These are phyloP conservation scores for Myotis daubentonii DNA, from an alignment of 2,797 vertebrate species.

Conservation along the genomic window DNA sequence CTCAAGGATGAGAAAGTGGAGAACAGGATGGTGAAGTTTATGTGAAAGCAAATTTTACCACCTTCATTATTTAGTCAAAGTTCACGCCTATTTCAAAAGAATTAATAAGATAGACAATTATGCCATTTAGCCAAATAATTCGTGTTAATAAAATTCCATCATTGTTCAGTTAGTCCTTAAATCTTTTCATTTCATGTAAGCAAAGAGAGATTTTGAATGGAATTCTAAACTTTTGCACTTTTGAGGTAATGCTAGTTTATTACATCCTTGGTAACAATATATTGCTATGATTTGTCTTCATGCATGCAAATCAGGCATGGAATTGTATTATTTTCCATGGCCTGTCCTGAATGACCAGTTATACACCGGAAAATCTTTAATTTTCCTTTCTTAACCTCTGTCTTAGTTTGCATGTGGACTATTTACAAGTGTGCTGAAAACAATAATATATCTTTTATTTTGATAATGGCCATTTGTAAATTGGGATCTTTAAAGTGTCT, in stretches of 20 bases:
- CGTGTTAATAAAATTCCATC: slow-evolving; percentile 37
- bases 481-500: slow-evolving; percentile 18
- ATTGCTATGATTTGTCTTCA: slow-evolving; percentile 33
- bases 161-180: slow-evolving; percentile 46
- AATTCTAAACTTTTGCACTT: slow-evolving; percentile 46
- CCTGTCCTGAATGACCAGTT: background rate
- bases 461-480: slow-evolving; percentile 16
- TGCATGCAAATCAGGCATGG: background rate
- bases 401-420: background rate
- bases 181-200: slow-evolving; percentile 37
- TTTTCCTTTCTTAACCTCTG: slow-evolving; percentile 19
- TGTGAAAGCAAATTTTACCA: slow-evolving; percentile 43
- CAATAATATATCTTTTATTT: background rate
- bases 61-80: slow-evolving; percentile 33
- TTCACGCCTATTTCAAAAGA: slow-evolving; percentile 29
- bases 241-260: background rate
- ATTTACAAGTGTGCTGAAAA: background rate
- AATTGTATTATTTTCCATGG: background rate
- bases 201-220: slow-evolving; percentile 29
- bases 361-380: background rate
- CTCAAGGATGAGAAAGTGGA: background rate
- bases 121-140: background rate
- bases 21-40: background rate
- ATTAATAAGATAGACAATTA: slow-evolving; percentile 20
- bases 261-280: background rate